phyloP scores from a whole-genome alignment of 2,113 vertebrate genomes.

The Alces alces region DNA sequence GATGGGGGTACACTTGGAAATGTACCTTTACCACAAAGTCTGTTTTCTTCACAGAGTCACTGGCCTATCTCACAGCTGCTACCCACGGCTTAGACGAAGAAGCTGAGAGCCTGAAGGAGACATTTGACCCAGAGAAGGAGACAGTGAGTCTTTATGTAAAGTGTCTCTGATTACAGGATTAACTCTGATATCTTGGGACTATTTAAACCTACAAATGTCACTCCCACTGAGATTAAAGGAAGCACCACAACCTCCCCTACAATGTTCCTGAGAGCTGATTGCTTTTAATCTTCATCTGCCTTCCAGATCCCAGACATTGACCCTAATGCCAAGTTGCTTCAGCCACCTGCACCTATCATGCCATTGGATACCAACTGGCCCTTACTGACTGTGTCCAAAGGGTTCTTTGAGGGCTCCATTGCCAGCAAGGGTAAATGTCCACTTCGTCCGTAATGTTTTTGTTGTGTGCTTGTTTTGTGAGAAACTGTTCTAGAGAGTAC shows the following conservation, averaged over 20 bases:
- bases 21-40: neutral
- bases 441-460: neutral
- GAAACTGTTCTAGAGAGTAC: neutral
- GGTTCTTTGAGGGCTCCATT: slow-evolving; percentile 96
- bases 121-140: slow-evolving; percentile 96
- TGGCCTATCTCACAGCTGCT: slow-evolving; percentile 96
- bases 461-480: neutral
- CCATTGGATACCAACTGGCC: slow-evolving; percentile 99
- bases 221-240: neutral
- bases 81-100: slow-evolving; percentile 97
- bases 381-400: slow-evolving; percentile 94
- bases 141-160: slow-evolving; percentile 80
- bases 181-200: neutral
- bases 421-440: slow-evolving; percentile 87
- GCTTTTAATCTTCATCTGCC: neutral
- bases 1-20: neutral
- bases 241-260: fast-evolving
- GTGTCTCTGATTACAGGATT: neutral
- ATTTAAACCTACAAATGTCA: slow-evolving; percentile 1
- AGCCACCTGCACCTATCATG: slow-evolving; percentile 96
- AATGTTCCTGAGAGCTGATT: neutral
- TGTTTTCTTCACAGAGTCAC: slow-evolving; percentile 84
- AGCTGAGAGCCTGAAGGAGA: slow-evolving; percentile 92
- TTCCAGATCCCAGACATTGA: slow-evolving; percentile 93
- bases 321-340: slow-evolving; percentile 89